Evolutionary conservation across 1,140 invertebrate genomes (phyloP).

Genomic region (Cotesia vestalis): DNA sequence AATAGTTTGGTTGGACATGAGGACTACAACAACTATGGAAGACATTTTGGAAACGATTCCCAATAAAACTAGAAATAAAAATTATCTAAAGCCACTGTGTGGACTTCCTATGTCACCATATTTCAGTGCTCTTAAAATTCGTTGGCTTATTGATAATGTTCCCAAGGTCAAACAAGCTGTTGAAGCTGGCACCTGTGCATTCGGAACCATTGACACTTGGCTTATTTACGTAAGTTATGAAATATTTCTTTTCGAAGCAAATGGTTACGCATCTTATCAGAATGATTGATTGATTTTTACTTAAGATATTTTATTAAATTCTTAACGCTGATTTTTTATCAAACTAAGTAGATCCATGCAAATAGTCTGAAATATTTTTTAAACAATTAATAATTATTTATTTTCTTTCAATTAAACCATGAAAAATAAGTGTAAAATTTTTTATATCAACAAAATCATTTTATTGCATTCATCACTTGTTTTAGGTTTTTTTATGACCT

Average conservation of each 20-base stretch:
- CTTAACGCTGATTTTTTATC: too few relatives aligned
- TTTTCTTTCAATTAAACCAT: too few relatives aligned
- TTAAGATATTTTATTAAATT: too few relatives aligned
- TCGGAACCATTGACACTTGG: conserved; percentile 97
- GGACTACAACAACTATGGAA: conserved; percentile 88
- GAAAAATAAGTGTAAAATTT: too few relatives aligned
- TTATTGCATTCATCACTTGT: too few relatives aligned
- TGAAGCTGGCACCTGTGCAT: conserved; percentile 78
- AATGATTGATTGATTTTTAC: too few relatives aligned
- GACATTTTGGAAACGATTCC: conserved; percentile 78
- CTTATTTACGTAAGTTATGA: conserved; percentile 80
- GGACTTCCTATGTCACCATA: conserved; percentile 95
- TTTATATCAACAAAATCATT: too few relatives aligned
- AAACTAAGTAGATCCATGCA: too few relatives aligned
- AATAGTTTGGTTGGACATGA: conserved; percentile 85
- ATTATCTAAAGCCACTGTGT: conserved; percentile 81
- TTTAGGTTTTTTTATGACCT: too few relatives aligned
- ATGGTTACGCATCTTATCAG: too few relatives aligned
- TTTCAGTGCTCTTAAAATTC: conserved; percentile 91
- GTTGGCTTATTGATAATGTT: conserved; percentile 94
- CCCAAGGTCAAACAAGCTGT: conserved; percentile 81
- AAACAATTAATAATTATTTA: too few relatives aligned
- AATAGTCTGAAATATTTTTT: too few relatives aligned
- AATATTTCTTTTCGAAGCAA: neutral
- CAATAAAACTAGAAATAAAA: conserved; percentile 79